phyloP scores from a whole-genome alignment of 2,113 vertebrate species.

The Mesoclemmys tuberculata region DNA sequence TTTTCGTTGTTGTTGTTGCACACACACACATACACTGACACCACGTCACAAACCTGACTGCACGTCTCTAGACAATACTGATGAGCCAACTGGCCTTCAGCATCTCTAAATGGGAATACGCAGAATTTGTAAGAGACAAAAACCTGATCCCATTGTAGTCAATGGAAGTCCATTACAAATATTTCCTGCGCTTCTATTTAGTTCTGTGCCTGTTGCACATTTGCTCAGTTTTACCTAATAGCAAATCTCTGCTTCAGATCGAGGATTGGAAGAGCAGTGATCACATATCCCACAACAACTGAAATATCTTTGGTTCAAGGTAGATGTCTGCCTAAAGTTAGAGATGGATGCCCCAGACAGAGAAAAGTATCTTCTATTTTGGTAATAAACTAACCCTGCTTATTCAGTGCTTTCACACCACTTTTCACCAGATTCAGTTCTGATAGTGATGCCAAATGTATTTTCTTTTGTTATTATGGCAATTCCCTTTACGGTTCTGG shows the following conservation, averaged over 20 bases:
- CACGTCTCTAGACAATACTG: conserved; percentile 61
- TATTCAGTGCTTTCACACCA: not conserved
- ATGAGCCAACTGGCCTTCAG: conserved; percentile 70
- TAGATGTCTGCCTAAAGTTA: not conserved
- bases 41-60: not conserved
- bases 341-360: not conserved
- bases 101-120: conserved; percentile 61
- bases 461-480: not conserved
- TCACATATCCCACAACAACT: not conserved
- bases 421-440: not conserved
- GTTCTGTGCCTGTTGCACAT: not conserved
- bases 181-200: conserved; percentile 49
- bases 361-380: not conserved
- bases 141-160: conserved; percentile 15
- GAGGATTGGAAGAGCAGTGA: not conserved
- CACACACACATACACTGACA: not conserved
- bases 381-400: not conserved
- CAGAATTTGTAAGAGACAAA: conserved; percentile 24
- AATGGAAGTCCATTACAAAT: conserved; percentile 9
- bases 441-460: not conserved
- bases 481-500: not conserved
- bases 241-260: not conserved
- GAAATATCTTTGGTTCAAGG: not conserved
- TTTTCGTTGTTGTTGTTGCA: conserved; percentile 59
- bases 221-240: not conserved